Conservation (phyloP, 2,113 vertebrate species). For the Psephotus haematonotus region DNA sequence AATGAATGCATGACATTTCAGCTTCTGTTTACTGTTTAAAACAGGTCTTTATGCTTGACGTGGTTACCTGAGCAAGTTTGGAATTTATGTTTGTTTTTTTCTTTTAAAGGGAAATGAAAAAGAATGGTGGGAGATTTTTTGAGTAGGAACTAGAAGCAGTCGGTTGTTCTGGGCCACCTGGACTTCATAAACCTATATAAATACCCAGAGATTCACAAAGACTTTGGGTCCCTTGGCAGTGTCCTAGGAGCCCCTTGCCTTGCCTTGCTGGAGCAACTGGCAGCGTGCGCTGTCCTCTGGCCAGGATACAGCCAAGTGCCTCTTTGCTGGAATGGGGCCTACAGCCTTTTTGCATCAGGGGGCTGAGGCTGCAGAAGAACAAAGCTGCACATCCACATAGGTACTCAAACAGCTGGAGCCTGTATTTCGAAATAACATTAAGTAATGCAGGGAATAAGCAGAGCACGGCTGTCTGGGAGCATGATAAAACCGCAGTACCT, state of each 20-base stretch:
- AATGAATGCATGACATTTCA: conserved; percentile 42
- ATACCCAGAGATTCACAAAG: neutral
- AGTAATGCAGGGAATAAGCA: neutral
- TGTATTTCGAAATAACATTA: neutral
- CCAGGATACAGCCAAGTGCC: neutral
- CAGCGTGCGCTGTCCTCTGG: neutral
- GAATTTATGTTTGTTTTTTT: neutral
- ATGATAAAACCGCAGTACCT: accelerated
- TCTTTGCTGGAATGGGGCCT: neutral
- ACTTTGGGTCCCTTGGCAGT: neutral
- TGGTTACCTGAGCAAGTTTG: neutral
- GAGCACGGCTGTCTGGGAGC: neutral
- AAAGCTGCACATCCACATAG: neutral
- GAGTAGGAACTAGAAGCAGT: neutral
- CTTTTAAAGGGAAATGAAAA: neutral
- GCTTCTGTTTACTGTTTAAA: conserved; percentile 43
- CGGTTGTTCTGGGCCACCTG: neutral
- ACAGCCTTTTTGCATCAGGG: neutral
- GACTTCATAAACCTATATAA: neutral
- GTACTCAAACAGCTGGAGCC: neutral
- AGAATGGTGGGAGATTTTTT: neutral
- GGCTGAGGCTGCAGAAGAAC: neutral
- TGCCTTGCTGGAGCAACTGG: accelerated
- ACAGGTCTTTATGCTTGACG: neutral
- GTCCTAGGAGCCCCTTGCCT: neutral